Percentiles rank a stretch among this genome's conserved stretches.
phyloP scores from a whole-genome alignment of 2,797 vertebrate genomes.

The Cyclopterus lumpus region DNA sequence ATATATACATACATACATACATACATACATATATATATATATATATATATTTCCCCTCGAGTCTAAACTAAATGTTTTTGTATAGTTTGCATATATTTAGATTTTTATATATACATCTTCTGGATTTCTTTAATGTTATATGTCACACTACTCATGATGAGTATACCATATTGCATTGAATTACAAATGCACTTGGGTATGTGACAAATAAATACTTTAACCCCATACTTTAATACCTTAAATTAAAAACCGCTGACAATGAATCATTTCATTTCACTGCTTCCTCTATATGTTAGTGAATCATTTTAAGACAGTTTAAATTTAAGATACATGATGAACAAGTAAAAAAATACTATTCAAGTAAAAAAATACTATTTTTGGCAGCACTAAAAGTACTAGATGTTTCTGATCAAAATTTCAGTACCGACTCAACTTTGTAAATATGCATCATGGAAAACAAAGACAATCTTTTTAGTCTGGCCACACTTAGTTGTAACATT shows the following conservation, averaged over 20 bases:
- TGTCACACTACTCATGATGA: background rate
- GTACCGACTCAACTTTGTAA: constrained; percentile 44
- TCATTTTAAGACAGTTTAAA: constrained; percentile 17
- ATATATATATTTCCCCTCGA: background rate
- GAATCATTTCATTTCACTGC: background rate
- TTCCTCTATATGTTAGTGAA: background rate
- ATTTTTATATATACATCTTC: background rate
- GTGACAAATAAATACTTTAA: background rate
- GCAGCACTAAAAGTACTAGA: constrained; percentile 13
- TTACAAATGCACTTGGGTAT: background rate
- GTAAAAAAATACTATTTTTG: constrained; percentile 6
- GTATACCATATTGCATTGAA: background rate
- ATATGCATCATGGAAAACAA: constrained; percentile 72
- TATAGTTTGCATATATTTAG: background rate
- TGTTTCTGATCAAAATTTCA: constrained; percentile 42
- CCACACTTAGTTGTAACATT: constrained; percentile 55
- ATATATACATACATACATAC: no score
- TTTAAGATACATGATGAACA: background rate
- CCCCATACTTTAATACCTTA: background rate
- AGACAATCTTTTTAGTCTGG: constrained; percentile 56
- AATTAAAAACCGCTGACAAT: background rate
- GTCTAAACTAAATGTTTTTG: background rate
- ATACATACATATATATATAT: background rate
- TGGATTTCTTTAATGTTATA: background rate
- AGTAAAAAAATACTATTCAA: background rate